Conservation (phyloP, 1,140 invertebrate species). For the Oreohelix idahoensis region DNA sequence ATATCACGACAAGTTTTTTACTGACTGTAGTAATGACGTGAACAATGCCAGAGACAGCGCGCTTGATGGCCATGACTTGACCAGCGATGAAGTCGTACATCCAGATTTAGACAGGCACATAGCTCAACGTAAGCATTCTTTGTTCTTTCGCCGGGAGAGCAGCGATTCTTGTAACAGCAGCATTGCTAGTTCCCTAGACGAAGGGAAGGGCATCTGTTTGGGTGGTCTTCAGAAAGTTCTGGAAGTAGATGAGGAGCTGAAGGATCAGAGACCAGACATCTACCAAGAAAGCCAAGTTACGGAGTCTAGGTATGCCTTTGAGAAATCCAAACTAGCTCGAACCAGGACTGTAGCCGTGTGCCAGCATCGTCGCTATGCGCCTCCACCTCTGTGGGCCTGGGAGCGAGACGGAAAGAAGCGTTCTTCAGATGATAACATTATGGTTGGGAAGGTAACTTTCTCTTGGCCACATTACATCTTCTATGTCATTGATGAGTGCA, state of each 20-base stretch:
- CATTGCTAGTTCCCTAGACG: not conserved
- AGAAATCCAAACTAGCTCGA: slow-evolving; percentile 36
- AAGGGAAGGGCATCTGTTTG: not conserved
- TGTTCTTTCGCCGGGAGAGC: not conserved
- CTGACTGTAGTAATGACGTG: not conserved
- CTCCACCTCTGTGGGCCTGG: slow-evolving; percentile 22
- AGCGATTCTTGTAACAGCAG: not conserved
- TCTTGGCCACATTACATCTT: no score
- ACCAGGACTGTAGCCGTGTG: slow-evolving; percentile 42
- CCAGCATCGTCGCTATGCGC: not conserved
- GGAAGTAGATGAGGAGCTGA: not conserved
- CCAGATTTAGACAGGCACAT: not conserved
- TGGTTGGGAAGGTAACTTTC: slow-evolving; percentile 16
- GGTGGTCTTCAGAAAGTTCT: not conserved
- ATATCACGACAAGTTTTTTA: slow-evolving; percentile 24
- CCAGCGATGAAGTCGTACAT: not conserved
- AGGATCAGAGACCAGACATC: not conserved
- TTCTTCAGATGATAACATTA: slow-evolving; percentile 32
- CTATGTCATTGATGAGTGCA: no score
- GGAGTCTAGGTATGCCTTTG: slow-evolving; percentile 34
- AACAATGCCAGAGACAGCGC: not conserved
- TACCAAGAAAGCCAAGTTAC: not conserved
- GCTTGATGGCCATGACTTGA: not conserved
- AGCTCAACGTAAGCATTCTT: not conserved
- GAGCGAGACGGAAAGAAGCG: slow-evolving; percentile 13